Base-by-base conservation (phyloP, 2,797 vertebrate species). In the Apogon talboti region DNA sequence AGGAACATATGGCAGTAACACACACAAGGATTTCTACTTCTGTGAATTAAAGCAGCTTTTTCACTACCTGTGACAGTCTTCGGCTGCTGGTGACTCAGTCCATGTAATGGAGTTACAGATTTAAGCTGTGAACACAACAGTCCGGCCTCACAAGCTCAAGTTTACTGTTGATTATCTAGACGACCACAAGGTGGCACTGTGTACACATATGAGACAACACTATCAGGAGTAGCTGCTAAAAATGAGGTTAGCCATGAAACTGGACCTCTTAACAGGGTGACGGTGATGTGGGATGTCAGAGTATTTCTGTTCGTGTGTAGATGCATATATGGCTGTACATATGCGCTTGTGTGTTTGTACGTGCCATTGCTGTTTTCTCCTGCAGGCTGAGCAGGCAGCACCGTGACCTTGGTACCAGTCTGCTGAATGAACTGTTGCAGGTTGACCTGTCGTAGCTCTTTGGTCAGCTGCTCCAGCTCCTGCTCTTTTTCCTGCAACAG, bases 381-480 rank as follows among this genome's bases (percentile, higher is more conserved):
- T 0, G 77, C 49, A 2, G 95, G 93, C 35, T 96, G 95, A 2
- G 96, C 96, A 0, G 96, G 96, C 68, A 98, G 88, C 52, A 98
- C 97, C 0, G 96, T 97, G 56, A 99, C 97, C 89, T 98, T 98
- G 0, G 96, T 97, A 41, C 97, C 98, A 0, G 97, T 99, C 76
- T 99, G 96, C 88, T 97, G 96, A 85, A 99, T 98, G 82, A 99
- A 99, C 88, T 99, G 96, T 71, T 99, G 98, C 57, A 99, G 95
- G 76, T 99, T 98, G 71, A 99, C 97, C 81, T 98, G 98, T 45
- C 98, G 91, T 21, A 99, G 93, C 90, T 99, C 97, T 89, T 97
- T 98, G 0, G 97, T 99, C 91, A 99, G 78, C 83, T 95, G 96
- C 75, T 99, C 96, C 87, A 99, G 92, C 82, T 99, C 96, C 82